Evolutionary conservation across 2,888 invertebrate species (phyloP), one percentile per base, ranked within the genome.

Genomic region (Chymomyza fuscimana): DNA sequence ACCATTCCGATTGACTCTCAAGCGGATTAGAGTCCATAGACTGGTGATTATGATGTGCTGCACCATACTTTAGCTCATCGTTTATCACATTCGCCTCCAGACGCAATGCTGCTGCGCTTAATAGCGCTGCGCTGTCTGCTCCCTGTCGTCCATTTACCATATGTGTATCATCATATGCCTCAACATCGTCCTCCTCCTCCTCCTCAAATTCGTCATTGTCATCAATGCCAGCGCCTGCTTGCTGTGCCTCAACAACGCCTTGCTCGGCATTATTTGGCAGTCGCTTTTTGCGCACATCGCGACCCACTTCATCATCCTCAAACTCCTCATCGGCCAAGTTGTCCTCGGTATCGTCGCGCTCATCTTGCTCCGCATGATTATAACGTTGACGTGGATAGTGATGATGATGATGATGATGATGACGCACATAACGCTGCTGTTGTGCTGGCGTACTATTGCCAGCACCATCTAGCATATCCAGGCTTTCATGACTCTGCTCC

Each of bases 1-100:
- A 96, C 96, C 96, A 96, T 89, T 96, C 96, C n/a, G 96, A 96
- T 86, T 96, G 95, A 91, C 96, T 96, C 88, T 95, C 94, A 78
- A 94, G 93, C 65, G 92, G 91, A 91, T 92, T 89, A 74, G 92
- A 89, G 82, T 92, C 89, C 83, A 91, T 89, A 75, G 92, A 92
- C 73, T 92, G 91, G 79, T 92, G 91, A 83, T 91, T 91, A 78
- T 91, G 90, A 88, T 91, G 91, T 19, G 90, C 88, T 68, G 92
- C 92, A 78, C 92, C 92, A 84, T 91, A 92, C 80, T 92, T 92
- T 32, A 92, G 84, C 81, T 91, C 92, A 87, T 92, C 92, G 79
- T 92, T 92, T 90, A 92, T 92, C 89, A 92, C 91, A 92, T 91
- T 92, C 80, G 86, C 82, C 82, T 91, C 91, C 29, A 87, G 65